phyloP scores from a whole-genome alignment of 2,888 invertebrate species.

The Didymodactylos carnosus region DNA sequence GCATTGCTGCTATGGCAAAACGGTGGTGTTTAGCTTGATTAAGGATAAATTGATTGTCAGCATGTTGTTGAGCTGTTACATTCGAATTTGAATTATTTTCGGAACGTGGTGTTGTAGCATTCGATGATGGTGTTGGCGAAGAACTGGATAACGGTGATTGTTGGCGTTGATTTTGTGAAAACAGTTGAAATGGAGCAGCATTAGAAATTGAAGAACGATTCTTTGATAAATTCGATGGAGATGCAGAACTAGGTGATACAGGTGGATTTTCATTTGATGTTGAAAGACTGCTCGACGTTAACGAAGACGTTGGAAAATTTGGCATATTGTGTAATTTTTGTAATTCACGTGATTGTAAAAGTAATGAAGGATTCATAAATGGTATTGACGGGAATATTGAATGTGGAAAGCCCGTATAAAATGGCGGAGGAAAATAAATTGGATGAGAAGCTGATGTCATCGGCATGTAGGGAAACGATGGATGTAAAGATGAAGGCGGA shows the following conservation, averaged over 20 bases:
- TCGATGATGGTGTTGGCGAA: too few relatives aligned
- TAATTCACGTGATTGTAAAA: not conserved
- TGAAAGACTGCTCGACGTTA: not conserved
- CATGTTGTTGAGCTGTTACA: too few relatives aligned
- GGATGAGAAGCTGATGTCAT: too few relatives aligned
- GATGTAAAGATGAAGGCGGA: too few relatives aligned
- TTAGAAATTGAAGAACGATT: not conserved
- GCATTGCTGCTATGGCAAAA: not conserved
- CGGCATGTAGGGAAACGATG: too few relatives aligned
- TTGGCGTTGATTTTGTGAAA: not conserved
- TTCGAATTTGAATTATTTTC: not conserved
- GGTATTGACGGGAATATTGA: not conserved
- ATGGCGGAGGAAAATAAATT: not conserved
- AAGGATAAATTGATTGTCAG: not conserved
- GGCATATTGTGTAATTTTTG: too few relatives aligned
- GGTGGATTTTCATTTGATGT: not conserved
- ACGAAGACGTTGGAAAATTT: not conserved
- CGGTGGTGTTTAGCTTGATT: not conserved
- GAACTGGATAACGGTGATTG: not conserved
- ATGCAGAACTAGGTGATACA: not conserved
- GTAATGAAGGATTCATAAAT: not conserved
- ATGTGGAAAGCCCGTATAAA: not conserved
- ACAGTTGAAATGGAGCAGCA: not conserved
- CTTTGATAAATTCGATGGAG: not conserved
- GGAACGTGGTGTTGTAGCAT: too few relatives aligned